A percentile compares a stretch with the other conserved stretches of the same genome.
Evolutionary conservation across 2,888 invertebrate genomes (phyloP).

Genomic region (Cyclophora punctaria): DNA sequence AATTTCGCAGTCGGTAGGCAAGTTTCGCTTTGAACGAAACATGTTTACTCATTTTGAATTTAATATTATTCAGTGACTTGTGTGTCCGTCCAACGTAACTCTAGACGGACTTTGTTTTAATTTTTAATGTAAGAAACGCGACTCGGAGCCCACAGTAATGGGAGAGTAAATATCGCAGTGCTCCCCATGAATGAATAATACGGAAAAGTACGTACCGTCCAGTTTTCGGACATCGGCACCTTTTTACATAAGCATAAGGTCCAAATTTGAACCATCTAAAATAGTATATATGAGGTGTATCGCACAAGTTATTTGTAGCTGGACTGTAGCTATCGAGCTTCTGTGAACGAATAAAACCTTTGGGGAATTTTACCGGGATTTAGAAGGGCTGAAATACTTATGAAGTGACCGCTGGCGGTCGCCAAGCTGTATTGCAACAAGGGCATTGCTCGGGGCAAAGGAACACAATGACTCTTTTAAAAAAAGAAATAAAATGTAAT

Average conservation of each 20-base stretch:
- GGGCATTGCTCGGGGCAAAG: not conserved
- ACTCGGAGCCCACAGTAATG: slow-evolving; percentile 53
- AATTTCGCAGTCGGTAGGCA: no score
- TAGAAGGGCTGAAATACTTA: not conserved
- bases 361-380: not conserved
- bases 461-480: slow-evolving; percentile 10
- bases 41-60: not conserved
- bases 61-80: not conserved
- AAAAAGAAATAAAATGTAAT: slow-evolving; percentile 9
- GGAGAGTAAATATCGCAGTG: slow-evolving; percentile 62
- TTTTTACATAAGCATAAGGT: not conserved
- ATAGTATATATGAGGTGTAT: not conserved
- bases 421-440: no score
- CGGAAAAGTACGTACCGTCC: slow-evolving; percentile 17
- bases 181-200: slow-evolving; percentile 64
- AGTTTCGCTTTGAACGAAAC: no score
- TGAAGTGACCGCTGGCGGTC: not conserved
- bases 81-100: not conserved
- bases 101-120: slow-evolving; percentile 42
- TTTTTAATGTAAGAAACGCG: slow-evolving; percentile 60
- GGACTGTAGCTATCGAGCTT: no score
- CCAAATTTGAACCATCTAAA: not conserved
- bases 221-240: slow-evolving; percentile 19
- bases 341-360: not conserved
- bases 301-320: not conserved